A percentile compares a stretch with the other conserved stretches of the same genome.
phyloP scores from a whole-genome alignment of 2,797 vertebrate genomes.

The Hylomyscus alleni region DNA sequence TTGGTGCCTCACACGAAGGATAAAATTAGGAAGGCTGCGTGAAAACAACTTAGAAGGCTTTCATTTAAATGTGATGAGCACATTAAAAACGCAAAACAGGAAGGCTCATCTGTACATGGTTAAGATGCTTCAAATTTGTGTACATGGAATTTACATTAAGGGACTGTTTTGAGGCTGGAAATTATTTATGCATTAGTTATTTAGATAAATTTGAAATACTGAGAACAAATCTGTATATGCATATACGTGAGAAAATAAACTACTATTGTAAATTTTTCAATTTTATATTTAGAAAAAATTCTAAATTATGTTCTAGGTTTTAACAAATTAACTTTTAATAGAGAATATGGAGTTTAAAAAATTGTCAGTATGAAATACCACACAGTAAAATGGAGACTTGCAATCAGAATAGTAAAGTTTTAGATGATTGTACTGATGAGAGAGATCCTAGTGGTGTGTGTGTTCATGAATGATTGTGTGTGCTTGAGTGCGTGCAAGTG shows the following conservation, averaged over 20 bases:
- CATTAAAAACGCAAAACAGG: neutral
- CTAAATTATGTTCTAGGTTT: conserved; percentile 16
- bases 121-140: conserved; percentile 54
- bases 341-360: conserved; percentile 28
- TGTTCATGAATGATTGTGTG: neutral
- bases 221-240: neutral
- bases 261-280: conserved; percentile 3
- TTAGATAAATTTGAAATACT: conserved; percentile 52
- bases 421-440: neutral
- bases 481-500: neutral
- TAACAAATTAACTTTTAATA: conserved; percentile 51
- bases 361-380: conserved; percentile 6
- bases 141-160: neutral
- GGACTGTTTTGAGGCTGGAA: conserved; percentile 15
- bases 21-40: conserved; percentile 15
- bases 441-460: neutral
- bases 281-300: conserved; percentile 56
- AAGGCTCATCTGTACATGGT: conserved; percentile 9
- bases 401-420: conserved; percentile 31
- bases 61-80: neutral
- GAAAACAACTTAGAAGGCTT: neutral
- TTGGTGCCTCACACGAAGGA: conserved; percentile 7
- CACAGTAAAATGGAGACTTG: neutral
- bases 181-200: conserved; percentile 20
- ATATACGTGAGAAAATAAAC: conserved; percentile 34